Conservation (phyloP, 2,888 invertebrate species). For the Drosophila imparisetae region DNA sequence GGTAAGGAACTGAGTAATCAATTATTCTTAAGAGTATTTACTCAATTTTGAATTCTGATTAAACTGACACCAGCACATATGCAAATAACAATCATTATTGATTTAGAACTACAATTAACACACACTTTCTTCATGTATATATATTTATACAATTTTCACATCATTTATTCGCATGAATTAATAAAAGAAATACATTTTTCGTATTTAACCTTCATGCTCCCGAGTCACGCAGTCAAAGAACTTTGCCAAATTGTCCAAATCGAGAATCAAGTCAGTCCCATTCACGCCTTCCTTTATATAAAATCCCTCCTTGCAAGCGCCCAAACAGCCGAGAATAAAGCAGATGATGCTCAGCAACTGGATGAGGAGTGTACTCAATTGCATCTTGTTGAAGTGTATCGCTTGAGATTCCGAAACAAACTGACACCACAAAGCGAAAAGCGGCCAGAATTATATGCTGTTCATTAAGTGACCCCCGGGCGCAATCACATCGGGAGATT, state of each 20-base stretch:
- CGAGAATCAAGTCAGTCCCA: constrained; percentile 54
- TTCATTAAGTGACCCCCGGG: not conserved
- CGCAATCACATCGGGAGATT: constrained; percentile 55
- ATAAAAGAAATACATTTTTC: not conserved
- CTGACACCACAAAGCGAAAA: constrained; percentile 20
- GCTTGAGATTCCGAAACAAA: constrained; percentile 30
- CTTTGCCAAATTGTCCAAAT: constrained; percentile 29
- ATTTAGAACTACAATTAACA: not conserved
- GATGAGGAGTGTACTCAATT: not conserved
- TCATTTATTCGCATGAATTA: constrained; percentile 10
- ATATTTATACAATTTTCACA: not conserved
- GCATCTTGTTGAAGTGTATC: constrained; percentile 35
- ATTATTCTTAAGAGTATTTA: not conserved
- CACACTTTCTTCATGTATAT: not conserved
- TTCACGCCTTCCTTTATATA: constrained; percentile 35
- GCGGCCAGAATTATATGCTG: constrained; percentile 36
- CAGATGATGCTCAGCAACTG: constrained; percentile 20
- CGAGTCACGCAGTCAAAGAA: constrained; percentile 47
- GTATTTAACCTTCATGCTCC: constrained; percentile 33
- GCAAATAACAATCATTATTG: not conserved
- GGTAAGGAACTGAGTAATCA: not conserved
- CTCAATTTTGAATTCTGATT: not conserved
- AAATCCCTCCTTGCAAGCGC: constrained; percentile 48
- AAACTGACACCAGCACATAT: not conserved
- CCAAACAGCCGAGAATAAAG: not conserved